Conservation (phyloP, 2,797 vertebrate genomes). For the Manis crassicaudata region DNA sequence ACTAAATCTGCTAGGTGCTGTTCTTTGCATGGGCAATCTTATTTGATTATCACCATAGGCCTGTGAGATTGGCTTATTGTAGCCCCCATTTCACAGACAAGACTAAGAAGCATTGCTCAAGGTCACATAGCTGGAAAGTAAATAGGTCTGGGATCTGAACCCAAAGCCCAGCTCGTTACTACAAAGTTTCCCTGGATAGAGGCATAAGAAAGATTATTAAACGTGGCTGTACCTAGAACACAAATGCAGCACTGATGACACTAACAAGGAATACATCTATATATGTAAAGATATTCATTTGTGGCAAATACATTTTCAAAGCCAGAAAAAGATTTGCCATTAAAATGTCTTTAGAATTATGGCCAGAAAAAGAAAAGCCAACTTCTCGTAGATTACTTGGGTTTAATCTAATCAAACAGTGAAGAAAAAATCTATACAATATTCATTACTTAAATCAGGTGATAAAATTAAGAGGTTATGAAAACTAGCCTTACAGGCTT, state of each 20-base stretch:
- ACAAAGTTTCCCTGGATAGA: neutral
- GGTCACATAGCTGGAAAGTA: neutral
- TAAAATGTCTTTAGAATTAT: neutral
- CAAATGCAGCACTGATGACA: neutral
- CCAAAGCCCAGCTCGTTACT: neutral
- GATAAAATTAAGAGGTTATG: neutral
- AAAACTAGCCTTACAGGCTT: neutral
- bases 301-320: neutral
- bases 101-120: neutral
- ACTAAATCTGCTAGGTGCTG: neutral
- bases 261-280: neutral
- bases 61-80: neutral
- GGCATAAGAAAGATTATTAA: neutral
- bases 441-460: neutral
- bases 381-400: neutral
- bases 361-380: neutral
- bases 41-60: neutral
- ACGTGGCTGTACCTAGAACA: neutral
- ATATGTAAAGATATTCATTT: neutral
- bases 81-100: neutral
- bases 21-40: neutral
- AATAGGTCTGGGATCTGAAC: neutral
- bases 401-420: neutral
- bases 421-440: neutral
- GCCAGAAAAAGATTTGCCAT: neutral